Conservation (phyloP, 2,888 invertebrate genomes). For the Watsonalla binaria region DNA sequence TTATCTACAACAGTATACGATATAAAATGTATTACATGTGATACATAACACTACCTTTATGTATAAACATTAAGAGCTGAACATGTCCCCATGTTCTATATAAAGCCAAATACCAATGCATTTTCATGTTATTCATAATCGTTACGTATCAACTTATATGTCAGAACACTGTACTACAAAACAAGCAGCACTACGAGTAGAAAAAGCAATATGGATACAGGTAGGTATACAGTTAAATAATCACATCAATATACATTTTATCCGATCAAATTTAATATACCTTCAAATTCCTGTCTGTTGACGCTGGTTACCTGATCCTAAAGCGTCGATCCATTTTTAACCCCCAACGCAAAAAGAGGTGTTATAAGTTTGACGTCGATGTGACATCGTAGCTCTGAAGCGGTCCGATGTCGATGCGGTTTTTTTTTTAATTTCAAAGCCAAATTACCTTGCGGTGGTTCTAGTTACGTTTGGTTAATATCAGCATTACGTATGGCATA, state of each 20-base stretch:
- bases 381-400: too few relatives aligned
- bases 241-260: not conserved
- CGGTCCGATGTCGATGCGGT: too few relatives aligned
- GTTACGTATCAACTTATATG: constrained; percentile 25
- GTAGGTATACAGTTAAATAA: too few relatives aligned
- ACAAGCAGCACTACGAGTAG: constrained; percentile 24
- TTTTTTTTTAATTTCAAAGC: too few relatives aligned
- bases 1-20: constrained; percentile 57
- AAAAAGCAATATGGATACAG: constrained; percentile 2
- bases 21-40: constrained; percentile 39
- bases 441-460: too few relatives aligned
- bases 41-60: constrained; percentile 47
- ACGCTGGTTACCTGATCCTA: not conserved
- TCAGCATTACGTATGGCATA: too few relatives aligned
- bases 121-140: constrained; percentile 69
- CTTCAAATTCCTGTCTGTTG: not conserved
- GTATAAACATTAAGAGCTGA: constrained; percentile 71
- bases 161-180: constrained; percentile 26
- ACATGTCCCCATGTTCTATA: constrained; percentile 71
- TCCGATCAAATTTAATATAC: not conserved
- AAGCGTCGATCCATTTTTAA: too few relatives aligned
- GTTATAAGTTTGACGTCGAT: too few relatives aligned
- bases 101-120: constrained; percentile 81
- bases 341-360: too few relatives aligned
- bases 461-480: too few relatives aligned